These are phyloP conservation scores for Glyphotaelius pellucidus DNA, from an alignment of 2,888 invertebrate species.

Conservation along the genomic window DNA sequence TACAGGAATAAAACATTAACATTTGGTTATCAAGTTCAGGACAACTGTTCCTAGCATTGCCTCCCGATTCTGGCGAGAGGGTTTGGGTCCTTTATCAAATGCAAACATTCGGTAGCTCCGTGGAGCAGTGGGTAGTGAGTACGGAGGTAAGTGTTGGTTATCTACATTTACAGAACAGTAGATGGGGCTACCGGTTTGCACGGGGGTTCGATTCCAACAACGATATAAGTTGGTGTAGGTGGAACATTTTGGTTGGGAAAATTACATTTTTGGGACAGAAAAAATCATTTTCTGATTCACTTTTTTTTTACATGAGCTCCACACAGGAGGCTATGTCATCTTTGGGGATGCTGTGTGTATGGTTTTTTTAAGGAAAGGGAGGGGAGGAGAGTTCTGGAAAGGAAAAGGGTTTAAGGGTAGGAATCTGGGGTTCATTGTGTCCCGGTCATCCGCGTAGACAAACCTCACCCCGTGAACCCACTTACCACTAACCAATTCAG, in stretches of 20 bases:
- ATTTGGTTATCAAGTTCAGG: not conserved
- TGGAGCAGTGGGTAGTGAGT: not conserved
- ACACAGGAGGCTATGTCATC: too few species aligned
- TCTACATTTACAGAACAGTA: not conserved
- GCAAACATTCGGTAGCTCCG: not conserved
- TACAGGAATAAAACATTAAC: not conserved
- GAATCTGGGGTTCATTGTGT: too few species aligned
- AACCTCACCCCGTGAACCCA: too few species aligned
- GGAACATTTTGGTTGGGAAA: not conserved
- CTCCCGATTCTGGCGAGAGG: not conserved
- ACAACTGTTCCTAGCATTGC: not conserved
- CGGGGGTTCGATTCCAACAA: not conserved
- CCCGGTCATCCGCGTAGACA: too few species aligned
- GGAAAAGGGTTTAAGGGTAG: too few species aligned
- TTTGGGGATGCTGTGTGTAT: too few species aligned
- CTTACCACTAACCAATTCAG: too few species aligned
- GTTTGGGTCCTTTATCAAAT: not conserved
- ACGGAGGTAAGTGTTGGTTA: not conserved
- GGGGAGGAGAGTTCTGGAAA: too few species aligned
- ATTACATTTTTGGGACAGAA: too few species aligned
- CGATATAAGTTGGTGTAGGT: not conserved
- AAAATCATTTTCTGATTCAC: too few species aligned
- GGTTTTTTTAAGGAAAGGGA: too few species aligned
- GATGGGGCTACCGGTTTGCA: not conserved
- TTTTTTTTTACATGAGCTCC: too few species aligned